A percentile compares a stretch with the other conserved stretches of the same genome.
Evolutionary conservation across 2,888 invertebrate species (phyloP).

Genomic region (Harmothoe impar): DNA sequence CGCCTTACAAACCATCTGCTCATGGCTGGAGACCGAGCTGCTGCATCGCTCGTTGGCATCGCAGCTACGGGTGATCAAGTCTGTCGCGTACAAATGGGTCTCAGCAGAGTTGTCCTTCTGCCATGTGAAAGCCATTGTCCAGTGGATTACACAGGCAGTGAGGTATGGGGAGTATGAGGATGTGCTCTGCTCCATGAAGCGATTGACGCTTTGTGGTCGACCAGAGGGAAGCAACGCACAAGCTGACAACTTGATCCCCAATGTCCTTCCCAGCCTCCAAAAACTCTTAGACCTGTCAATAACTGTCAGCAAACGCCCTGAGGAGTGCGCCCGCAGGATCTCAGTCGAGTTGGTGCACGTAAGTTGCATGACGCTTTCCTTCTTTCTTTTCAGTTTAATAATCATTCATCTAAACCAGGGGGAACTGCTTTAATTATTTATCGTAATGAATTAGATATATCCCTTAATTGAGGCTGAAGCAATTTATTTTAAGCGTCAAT

Average conservation of each 20-base stretch:
- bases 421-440: too few species aligned
- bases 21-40: not conserved
- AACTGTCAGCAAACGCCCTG: not conserved
- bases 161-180: conserved; percentile 5
- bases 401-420: too few species aligned
- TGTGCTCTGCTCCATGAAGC: not conserved
- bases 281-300: not conserved
- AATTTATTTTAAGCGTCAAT: too few species aligned
- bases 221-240: not conserved
- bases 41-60: not conserved
- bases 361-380: not conserved
- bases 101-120: not conserved
- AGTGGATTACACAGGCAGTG: not conserved
- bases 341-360: not conserved
- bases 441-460: too few species aligned
- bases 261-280: not conserved
- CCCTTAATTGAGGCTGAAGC: too few species aligned
- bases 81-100: not conserved
- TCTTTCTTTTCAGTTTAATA: not conserved
- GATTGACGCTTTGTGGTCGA: not conserved
- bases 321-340: not conserved
- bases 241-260: not conserved
- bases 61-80: not conserved
- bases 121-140: not conserved
- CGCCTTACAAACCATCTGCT: not conserved